A percentile compares a stretch with the other conserved stretches of the same genome.
These are phyloP conservation scores for Drepana falcataria DNA, from an alignment of 2,888 invertebrate species.

Conservation along the genomic window DNA sequence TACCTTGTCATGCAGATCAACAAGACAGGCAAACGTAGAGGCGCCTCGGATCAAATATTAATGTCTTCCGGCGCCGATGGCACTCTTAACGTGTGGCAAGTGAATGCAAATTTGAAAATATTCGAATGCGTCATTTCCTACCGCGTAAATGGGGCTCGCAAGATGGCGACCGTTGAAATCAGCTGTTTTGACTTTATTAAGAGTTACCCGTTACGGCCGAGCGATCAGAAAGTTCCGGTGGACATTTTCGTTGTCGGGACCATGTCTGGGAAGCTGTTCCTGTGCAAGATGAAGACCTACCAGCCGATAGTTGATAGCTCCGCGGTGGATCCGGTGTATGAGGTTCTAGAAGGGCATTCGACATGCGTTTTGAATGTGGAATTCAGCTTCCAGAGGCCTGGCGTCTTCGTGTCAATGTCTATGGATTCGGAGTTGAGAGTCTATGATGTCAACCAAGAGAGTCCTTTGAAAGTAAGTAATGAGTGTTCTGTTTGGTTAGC, in stretches of 20 bases:
- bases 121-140: constrained; percentile 53
- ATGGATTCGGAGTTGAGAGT: constrained; percentile 60
- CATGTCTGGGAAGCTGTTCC: constrained; percentile 41
- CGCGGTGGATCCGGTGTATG: constrained; percentile 49
- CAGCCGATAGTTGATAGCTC: constrained; percentile 20
- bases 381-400: constrained; percentile 49
- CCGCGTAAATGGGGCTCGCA: constrained; percentile 40
- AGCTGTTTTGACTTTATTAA: constrained; percentile 63
- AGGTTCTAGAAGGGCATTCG: constrained; percentile 43
- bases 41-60: constrained; percentile 52
- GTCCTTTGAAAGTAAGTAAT: constrained; percentile 50
- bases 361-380: constrained; percentile 52
- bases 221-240: constrained; percentile 40
- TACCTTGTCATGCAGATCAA: constrained; percentile 51
- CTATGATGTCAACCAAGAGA: constrained; percentile 48
- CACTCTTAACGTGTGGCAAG: constrained; percentile 57
- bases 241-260: constrained; percentile 60
- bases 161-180: constrained; percentile 42
- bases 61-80: constrained; percentile 48
- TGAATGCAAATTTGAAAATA: constrained; percentile 42
- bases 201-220: constrained; percentile 39
- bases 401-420: constrained; percentile 52
- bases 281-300: constrained; percentile 42
- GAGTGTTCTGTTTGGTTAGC: background rate
- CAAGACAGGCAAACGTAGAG: constrained; percentile 48